Base-by-base conservation (phyloP, 2,797 vertebrate genomes). In the Pogonophryne albipinna region DNA sequence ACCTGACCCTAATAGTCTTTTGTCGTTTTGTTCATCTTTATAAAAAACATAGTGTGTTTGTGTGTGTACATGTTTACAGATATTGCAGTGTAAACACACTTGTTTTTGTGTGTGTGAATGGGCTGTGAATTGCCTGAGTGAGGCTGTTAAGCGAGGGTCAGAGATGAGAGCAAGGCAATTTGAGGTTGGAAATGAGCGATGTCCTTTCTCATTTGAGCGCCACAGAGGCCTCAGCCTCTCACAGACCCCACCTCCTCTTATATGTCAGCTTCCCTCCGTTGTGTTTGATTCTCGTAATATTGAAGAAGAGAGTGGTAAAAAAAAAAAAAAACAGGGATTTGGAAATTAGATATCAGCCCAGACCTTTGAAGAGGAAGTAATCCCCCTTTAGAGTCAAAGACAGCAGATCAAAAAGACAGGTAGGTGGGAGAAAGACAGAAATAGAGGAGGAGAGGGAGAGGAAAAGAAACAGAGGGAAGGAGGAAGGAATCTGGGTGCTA, bases 121-220 rank as follows among this genome's bases (percentile, higher is more conserved):
- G 74, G 34, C 49, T 13, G 69, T 64, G 82, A 74, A 85, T 87
- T 76, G 84, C 85, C 63, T 61, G 73, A 85, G 72, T 79, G 84
- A 83, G 82, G 90, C 92, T 88, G 92, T 92, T 94, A 89, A 90
- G 91, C 85, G 84, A 80, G 88, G 94, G 95, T 95, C 94, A 94
- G 86, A 89, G 91, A 93, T 93, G 93, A 94, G 93, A 94, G 93
- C 88, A 89, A 94, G 91, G 95, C 94, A 95, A 95, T 96, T 94
- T 94, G 91, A 93, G 91, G 91, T 89, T 92, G 93, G 91, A 95
- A 95, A 96, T 95, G 94, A 95, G 91, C 85, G 88, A 93, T 91
- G 94, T 95, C 93, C 91, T 91, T 90, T 93, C 89, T 93, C 89
- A 92, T 95, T 95, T 94, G 90, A 92, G 92, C 70, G 74, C 75